These are phyloP conservation scores for Poicephalus gulielmi DNA, from an alignment of 2,113 vertebrate species.

Conservation along the genomic window DNA sequence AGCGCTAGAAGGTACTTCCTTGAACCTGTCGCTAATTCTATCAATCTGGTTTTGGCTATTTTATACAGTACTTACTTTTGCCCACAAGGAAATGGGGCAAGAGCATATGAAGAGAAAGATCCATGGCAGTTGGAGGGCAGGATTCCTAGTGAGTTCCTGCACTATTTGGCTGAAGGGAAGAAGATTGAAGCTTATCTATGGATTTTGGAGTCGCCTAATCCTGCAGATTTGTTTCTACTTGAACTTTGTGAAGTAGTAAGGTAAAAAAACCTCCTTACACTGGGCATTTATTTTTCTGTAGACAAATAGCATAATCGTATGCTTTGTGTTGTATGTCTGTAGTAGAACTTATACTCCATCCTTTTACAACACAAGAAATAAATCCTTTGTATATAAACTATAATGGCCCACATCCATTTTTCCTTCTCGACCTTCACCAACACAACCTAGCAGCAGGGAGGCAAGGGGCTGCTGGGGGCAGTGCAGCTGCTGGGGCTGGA, in stretches of 20 bases:
- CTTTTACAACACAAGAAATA: not conserved
- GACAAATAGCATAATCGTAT: not conserved
- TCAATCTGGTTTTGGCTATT: not conserved
- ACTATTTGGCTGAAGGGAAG: not conserved
- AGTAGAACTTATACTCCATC: accelerated
- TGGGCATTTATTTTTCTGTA: not conserved
- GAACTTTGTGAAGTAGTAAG: accelerated
- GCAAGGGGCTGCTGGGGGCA: slow-evolving; percentile 80
- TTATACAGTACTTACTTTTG: not conserved
- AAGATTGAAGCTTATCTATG: not conserved
- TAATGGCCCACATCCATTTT: accelerated
- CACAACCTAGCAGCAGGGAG: not conserved
- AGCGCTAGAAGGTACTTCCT: not conserved
- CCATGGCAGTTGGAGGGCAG: no score
- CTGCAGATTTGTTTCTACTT: not conserved
- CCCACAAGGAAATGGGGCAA: accelerated
- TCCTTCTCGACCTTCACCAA: not conserved
- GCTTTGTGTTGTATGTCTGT: not conserved
- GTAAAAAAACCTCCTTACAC: not conserved
- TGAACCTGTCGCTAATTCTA: not conserved
- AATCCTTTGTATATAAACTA: not conserved
- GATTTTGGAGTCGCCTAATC: not conserved
- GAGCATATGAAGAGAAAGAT: not conserved
- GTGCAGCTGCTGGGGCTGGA: slow-evolving; percentile 20
- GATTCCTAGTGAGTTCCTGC: not conserved